Evolutionary conservation across 2,888 invertebrate genomes (phyloP).

Genomic region (Hemicrepidius hirtus): DNA sequence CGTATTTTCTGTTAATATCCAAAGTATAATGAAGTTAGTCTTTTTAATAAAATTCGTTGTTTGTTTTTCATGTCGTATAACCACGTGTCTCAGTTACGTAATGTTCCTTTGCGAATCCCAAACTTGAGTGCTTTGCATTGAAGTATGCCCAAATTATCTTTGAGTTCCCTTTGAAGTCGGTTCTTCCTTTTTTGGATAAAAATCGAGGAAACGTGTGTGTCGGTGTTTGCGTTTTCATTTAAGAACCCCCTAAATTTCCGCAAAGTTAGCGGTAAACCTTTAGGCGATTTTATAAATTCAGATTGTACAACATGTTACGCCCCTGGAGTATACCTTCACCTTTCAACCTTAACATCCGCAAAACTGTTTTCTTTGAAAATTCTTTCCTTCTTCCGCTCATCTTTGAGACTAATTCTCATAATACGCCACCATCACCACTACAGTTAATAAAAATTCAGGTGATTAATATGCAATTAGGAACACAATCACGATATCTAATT

Average conservation of each 20-base stretch:
- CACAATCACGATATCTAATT: conserved; percentile 24
- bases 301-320: conserved; percentile 16
- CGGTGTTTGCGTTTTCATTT: conserved; percentile 32
- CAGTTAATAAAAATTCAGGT: conserved; percentile 16
- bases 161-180: conserved; percentile 28
- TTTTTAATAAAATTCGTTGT: too few species aligned
- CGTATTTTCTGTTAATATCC: too few species aligned
- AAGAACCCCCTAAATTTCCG: conserved; percentile 19
- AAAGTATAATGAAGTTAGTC: too few species aligned
- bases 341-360: conserved; percentile 1
- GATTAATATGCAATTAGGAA: conserved; percentile 12
- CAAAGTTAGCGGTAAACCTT: conserved; percentile 18
- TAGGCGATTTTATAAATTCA: conserved; percentile 17
- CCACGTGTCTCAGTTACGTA: background rate
- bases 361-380: background rate
- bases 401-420: conserved; percentile 8
- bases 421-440: conserved; percentile 2
- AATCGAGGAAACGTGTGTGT: conserved; percentile 17
- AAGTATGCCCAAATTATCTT: conserved; percentile 26
- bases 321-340: conserved; percentile 17
- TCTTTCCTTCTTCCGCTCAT: background rate
- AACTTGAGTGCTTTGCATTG: conserved; percentile 24
- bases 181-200: conserved; percentile 11
- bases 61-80: too few species aligned
- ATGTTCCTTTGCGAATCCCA: conserved; percentile 13